Percentiles rank a stretch among this genome's conserved stretches.
Evolutionary conservation across 2,797 vertebrate genomes (phyloP).

Genomic region (Siniperca scherzeri): DNA sequence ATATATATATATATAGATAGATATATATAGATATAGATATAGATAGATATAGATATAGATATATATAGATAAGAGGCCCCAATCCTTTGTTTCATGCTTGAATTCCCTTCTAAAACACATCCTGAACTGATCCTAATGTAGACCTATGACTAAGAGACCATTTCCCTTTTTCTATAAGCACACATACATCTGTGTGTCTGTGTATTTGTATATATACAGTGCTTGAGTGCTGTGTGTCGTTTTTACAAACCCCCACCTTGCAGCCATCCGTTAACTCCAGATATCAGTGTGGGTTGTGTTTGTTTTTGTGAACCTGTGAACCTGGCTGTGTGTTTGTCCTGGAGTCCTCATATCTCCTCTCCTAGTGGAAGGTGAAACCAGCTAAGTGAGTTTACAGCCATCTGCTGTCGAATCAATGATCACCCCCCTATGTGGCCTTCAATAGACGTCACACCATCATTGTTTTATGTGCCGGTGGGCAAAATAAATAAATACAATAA

Average conservation of each 20-base stretch:
- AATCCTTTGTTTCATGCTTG: conserved; percentile 60
- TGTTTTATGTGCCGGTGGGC: not conserved
- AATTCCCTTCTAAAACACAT: conserved; percentile 57
- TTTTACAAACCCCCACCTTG: conserved; percentile 44
- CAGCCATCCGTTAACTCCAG: conserved; percentile 31
- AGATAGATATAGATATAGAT: too few relatives aligned
- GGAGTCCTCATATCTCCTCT: conserved; percentile 42
- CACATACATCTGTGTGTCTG: conserved; percentile 6
- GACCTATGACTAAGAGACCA: conserved; percentile 57
- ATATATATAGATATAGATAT: too few relatives aligned
- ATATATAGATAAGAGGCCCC: too few relatives aligned
- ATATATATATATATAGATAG: too few relatives aligned
- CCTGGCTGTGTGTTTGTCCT: conserved; percentile 50
- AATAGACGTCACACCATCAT: conserved; percentile 4
- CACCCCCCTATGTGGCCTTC: conserved; percentile 1
- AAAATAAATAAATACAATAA: not conserved
- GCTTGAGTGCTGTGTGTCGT: not conserved
- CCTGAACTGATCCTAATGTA: conserved; percentile 61
- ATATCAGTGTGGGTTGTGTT: conserved; percentile 50
- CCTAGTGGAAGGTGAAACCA: conserved; percentile 46
- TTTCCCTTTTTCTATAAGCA: conserved; percentile 35
- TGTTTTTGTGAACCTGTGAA: conserved; percentile 62
- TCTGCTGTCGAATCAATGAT: conserved; percentile 39
- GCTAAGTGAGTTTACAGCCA: conserved; percentile 42
- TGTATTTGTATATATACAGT: conserved; percentile 7